phyloP scores from a whole-genome alignment of 1,140 invertebrate genomes.

The Rhynchophorus ferrugineus region DNA sequence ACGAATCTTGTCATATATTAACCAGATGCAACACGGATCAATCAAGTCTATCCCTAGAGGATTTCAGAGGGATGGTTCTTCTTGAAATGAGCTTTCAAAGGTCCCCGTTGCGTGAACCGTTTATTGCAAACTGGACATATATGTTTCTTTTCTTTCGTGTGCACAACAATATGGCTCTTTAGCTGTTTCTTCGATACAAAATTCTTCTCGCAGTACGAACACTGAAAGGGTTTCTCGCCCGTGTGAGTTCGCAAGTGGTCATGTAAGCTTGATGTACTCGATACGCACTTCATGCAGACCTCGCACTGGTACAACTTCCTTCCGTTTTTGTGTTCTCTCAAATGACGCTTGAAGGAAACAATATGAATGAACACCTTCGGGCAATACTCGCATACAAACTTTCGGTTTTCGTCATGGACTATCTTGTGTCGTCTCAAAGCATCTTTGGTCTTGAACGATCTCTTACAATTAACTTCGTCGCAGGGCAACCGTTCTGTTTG shows the following conservation, averaged over 20 bases:
- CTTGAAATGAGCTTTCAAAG: constrained; percentile 15
- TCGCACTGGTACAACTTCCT: constrained; percentile 12
- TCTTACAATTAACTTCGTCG: constrained; percentile 1
- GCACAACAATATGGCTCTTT: constrained; percentile 32
- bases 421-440: constrained; percentile 8
- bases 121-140: constrained; percentile 26
- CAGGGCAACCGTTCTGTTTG: constrained; percentile 5
- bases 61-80: constrained; percentile 13
- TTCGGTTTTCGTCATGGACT: constrained; percentile 9
- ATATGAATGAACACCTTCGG: constrained; percentile 15
- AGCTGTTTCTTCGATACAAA: constrained; percentile 30
- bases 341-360: constrained; percentile 14
- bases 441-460: constrained; percentile 16
- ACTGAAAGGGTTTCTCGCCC: constrained; percentile 42
- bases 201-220: constrained; percentile 12
- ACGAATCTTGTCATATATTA: too few relatives aligned
- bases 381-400: constrained; percentile 14
- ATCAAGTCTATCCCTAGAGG: background rate
- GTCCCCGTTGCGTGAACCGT: constrained; percentile 19
- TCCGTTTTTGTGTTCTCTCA: constrained; percentile 14
- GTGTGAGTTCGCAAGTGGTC: constrained; percentile 12
- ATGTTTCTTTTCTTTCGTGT: constrained; percentile 22
- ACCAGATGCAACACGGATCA: too few relatives aligned
- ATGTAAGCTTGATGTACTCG: constrained; percentile 13
- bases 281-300: constrained; percentile 11